Evolutionary conservation across 2,113 vertebrate species (phyloP).

Genomic region (Paracanthobrama guichenoti): DNA sequence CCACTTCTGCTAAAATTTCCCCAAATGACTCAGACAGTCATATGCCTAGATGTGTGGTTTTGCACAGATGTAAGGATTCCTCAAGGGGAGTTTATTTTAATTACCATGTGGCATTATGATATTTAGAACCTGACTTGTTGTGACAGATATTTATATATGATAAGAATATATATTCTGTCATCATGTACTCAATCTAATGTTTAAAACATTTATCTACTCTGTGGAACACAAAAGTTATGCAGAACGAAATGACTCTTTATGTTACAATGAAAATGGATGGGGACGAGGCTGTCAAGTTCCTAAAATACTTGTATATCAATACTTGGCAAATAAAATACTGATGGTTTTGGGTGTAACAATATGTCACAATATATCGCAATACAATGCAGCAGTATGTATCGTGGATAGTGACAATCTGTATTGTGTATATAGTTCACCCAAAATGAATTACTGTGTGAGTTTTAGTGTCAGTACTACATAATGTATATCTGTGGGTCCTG

Average conservation of each 20-base stretch:
- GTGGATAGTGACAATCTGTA: no score
- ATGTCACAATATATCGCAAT: no score
- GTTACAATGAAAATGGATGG: background rate
- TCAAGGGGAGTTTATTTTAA: background rate
- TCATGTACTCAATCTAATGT: background rate
- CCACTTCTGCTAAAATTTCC: constrained; percentile 29
- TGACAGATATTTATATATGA: background rate
- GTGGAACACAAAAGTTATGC: background rate
- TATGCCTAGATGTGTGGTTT: constrained; percentile 6
- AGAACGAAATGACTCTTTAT: background rate
- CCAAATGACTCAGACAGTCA: constrained; percentile 14
- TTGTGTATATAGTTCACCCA: no score
- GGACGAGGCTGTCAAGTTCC: background rate
- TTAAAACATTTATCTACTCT: background rate
- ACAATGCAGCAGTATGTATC: no score
- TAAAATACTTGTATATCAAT: background rate
- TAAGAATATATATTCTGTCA: background rate
- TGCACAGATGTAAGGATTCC: constrained; percentile 9
- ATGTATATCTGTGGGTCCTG: no score
- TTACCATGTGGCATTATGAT: background rate
- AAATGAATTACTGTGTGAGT: no score
- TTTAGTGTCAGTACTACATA: no score
- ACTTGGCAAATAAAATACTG: no score
- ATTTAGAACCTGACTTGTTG: background rate
- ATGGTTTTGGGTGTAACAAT: no score